Evolutionary conservation across 2,797 vertebrate species (phyloP), one percentile per base, ranked within the genome.

Genomic region (Gila robusta): DNA sequence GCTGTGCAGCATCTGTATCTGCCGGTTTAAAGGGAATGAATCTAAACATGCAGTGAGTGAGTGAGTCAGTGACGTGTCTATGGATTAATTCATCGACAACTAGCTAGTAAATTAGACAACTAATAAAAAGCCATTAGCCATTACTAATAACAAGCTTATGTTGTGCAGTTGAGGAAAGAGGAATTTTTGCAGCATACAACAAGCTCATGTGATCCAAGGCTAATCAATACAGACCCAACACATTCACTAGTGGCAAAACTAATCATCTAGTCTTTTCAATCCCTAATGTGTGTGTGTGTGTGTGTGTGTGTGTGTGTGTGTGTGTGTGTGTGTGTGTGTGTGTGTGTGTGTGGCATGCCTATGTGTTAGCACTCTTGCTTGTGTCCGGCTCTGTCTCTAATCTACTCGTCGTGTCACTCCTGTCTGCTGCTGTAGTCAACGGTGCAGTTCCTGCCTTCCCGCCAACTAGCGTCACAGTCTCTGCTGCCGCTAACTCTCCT

Each of bases 381-480:
- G 41, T 81, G 74, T 69, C 73, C 17, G 35, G 32, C 90, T 92
- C 85, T 84, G 88, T 26, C 77, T 87, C 73, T 78, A 74, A 14
- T 41, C 72, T 81, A 66, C 79, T 76, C 35, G 49, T 89, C 89
- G 47, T 49, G 47, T 49, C 49, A 17, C 16, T 52, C 49, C 86
- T 92, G 94, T 93, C 94, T 66, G 96, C 94, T 96, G 96, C 96
- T 96, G 93, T 97, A 99, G 98, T 98, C 95, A 99, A 98, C 93
- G 97, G 98, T 94, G 95, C 96, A 92, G 93, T 95, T 91, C 93
- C 97, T 91, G 94, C 94, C 95, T 96, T 97, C 95, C 94, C 93
- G 91, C 93, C 96, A 91, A 94, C 96, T 94, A 90, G 94, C 93
- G 92, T 94, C 96, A 92, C 95, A 93, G 94, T 59, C 94, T 92